Evolutionary conservation across 1,140 invertebrate genomes (phyloP).

Genomic region (Holcopasites calliopsidis): DNA sequence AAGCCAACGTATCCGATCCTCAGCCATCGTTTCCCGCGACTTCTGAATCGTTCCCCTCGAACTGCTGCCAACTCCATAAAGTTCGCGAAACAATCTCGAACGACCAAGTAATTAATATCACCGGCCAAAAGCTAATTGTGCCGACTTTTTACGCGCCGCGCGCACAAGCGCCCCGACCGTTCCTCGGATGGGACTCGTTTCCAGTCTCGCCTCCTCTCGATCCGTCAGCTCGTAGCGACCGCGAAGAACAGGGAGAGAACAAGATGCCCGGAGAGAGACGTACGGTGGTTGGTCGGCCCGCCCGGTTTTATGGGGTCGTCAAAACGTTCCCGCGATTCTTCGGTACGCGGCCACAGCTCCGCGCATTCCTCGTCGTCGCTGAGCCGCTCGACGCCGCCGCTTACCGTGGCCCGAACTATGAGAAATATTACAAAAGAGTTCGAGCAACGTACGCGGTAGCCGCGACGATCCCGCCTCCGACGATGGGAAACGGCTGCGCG

Average conservation of each 20-base stretch:
- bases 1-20: too few relatives aligned
- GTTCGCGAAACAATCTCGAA: too few relatives aligned
- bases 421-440: constrained; percentile 69
- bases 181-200: too few relatives aligned
- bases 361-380: constrained; percentile 64
- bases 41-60: too few relatives aligned
- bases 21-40: too few relatives aligned
- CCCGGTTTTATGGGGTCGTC: constrained; percentile 75
- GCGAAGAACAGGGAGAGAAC: neutral
- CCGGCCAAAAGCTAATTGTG: too few relatives aligned
- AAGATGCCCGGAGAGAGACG: neutral
- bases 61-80: too few relatives aligned
- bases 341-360: constrained; percentile 65
- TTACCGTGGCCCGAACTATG: constrained; percentile 43
- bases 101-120: too few relatives aligned
- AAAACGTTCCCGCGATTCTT: constrained; percentile 73
- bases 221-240: neutral
- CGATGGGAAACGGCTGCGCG: constrained; percentile 51
- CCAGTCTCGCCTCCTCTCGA: neutral
- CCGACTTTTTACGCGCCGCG: too few relatives aligned
- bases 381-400: constrained; percentile 14
- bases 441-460: constrained; percentile 68
- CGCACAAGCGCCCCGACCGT: too few relatives aligned
- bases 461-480: constrained; percentile 37
- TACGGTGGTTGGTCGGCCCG: constrained; percentile 59